A percentile compares a stretch with the other conserved stretches of the same genome.
Evolutionary conservation across 2,113 vertebrate species (phyloP).

Genomic region (Leucopternis melanops): DNA sequence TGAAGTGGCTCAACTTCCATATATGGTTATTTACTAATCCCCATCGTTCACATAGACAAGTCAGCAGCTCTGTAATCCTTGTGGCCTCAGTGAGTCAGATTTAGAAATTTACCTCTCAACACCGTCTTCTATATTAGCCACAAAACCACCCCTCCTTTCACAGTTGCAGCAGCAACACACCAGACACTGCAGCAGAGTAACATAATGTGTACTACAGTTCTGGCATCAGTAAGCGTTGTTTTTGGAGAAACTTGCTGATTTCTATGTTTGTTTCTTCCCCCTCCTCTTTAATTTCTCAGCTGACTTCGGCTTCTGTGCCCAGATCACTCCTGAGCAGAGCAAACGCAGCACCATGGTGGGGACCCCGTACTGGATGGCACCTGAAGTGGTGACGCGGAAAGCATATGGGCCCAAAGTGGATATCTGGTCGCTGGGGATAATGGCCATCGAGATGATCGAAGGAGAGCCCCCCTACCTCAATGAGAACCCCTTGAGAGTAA

Average conservation of each 20-base stretch:
- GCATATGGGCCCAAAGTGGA: conserved; percentile 97
- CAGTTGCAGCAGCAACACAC: background rate
- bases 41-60: background rate
- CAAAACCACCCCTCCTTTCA: background rate
- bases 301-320: conserved; percentile 97
- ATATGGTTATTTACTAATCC: background rate
- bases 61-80: background rate
- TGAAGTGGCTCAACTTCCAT: background rate
- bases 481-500: conserved; percentile 93
- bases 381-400: conserved; percentile 93
- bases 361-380: conserved; percentile 98
- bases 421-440: conserved; percentile 97
- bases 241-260: background rate
- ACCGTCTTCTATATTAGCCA: background rate
- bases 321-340: conserved; percentile 97
- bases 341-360: conserved; percentile 99
- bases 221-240: background rate
- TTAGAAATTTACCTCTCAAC: background rate
- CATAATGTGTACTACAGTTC: background rate
- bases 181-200: background rate
- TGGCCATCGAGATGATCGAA: conserved; percentile 98
- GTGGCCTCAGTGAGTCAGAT: background rate
- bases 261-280: background rate
- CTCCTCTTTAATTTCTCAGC: conserved; percentile 67
- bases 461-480: conserved; percentile 97